Base-by-base conservation (phyloP, 2,888 invertebrate genomes). In the Pristionchus arcanus region DNA sequence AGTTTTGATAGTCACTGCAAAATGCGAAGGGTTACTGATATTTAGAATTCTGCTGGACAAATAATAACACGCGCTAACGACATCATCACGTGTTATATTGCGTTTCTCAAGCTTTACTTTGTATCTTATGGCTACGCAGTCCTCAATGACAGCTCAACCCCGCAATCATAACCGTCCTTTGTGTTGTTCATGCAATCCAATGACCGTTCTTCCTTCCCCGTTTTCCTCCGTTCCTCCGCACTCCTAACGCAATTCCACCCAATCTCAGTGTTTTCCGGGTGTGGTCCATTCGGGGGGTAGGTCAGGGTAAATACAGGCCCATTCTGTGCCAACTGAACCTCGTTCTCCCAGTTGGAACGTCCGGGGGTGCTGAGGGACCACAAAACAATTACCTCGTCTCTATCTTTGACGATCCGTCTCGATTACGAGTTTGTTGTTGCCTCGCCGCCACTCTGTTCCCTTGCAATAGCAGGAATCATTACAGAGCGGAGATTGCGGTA, bases 291-390 rank as follows among this genome's bases (percentile, higher is more conserved):
- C 4, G 0, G 59, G 25, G 59, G 63, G 68, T 71, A 71, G 68
- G 68, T 31, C 68, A 71, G 68, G 31, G 68, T 71, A 71, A 71
- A 71, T 71, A 63, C 63, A 63, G 68, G 31, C 68, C 31, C 31
- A 13, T 19, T 31, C 68, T 25, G 21, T 63, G 19, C 68, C 68
- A 13, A 28, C 15, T 19, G 31, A 31, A 7, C 2, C 31, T 31
- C 15, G 13, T 3, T 19, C 25, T 7, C 0, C 31, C 31, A 9
- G 16, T 71, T 13, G 68, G 63, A 63, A 21, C n/a, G 25, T 63
- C 63, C 63, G 25, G 63, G n/a, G 25, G 16, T 31, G 28, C 66
- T 11, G 31, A 13, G 68, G 28, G 68, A 16, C 31, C 68, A 19
- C 68, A 71, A 49, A 49, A 71, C 68, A 71, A 71, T 71, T 71